A percentile compares a stretch with the other conserved stretches of the same genome.
phyloP scores from a whole-genome alignment of 2,888 invertebrate genomes.

The Protonemura montana region DNA sequence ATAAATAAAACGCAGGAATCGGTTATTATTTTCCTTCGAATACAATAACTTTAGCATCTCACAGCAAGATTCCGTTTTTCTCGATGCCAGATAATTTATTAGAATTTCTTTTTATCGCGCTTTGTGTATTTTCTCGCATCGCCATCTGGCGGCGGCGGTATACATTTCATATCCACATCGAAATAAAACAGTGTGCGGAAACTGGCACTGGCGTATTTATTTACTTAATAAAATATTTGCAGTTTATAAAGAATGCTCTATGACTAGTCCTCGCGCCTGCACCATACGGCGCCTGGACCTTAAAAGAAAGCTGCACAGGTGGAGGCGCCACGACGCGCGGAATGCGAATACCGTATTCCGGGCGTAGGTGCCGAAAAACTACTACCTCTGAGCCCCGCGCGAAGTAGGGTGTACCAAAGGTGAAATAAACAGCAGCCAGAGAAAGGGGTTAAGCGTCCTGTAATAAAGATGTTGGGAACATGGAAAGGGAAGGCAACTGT shows the following conservation, averaged over 20 bases:
- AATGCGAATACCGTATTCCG: not conserved
- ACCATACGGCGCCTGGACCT: not conserved
- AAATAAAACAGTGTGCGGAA: constrained; percentile 12
- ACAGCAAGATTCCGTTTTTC: constrained; percentile 13
- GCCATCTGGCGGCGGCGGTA: constrained; percentile 22
- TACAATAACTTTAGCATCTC: constrained; percentile 35
- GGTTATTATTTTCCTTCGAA: constrained; percentile 24
- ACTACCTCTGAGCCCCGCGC: not conserved
- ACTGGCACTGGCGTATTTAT: not conserved
- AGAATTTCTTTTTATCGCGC: constrained; percentile 23
- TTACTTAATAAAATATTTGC: constrained; percentile 2
- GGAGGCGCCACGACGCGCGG: not conserved
- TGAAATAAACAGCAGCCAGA: constrained; percentile 7
- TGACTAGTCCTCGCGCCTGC: not conserved
- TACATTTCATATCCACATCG: not conserved
- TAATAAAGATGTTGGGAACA: constrained; percentile 25
- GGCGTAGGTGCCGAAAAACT: not conserved
- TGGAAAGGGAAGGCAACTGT: not conserved
- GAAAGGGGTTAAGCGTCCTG: constrained; percentile 23
- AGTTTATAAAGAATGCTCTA: not conserved
- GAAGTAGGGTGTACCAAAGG: not conserved
- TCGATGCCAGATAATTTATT: constrained; percentile 29
- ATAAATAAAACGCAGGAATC: constrained; percentile 2
- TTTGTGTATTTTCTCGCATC: constrained; percentile 22
- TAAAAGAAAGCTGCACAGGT: not conserved